Base-by-base conservation (phyloP, 2,113 vertebrate species). In the Forbesichthys agassizii region DNA sequence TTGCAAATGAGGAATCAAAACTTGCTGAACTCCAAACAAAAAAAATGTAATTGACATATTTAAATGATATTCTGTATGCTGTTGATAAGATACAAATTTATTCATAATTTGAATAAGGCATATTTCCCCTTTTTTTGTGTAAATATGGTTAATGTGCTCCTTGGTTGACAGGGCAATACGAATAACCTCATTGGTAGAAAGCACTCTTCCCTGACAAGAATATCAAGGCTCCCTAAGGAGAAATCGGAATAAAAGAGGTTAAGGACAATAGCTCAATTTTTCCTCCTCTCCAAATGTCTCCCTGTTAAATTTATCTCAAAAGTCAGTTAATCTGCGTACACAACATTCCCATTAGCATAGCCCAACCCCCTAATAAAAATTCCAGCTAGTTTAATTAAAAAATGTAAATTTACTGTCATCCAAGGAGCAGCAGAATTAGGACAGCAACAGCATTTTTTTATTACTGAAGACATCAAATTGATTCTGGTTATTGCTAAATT, bases 381-480 rank as follows among this genome's bases (percentile, higher is more conserved):
- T 96, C 94, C 93, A 93, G 95, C 96, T 98, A 95, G 96, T 99
- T 99, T 99, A 99, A 99, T 99, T 98, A 99, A 99, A 99, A 98
- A 99, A 99, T 99, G 96, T 98, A 98, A 99, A 99, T 99, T 98
- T 98, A 95, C 96, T 98, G 96, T 98, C 97, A 98, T 95, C 95
- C 95, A 86, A 96, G 95, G 95, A 96, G 95, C 94, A 93, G 90
- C 94, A 96, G 95, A 98, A 96, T 97, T 95, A 96, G 94, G 95
- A 98, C 93, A 94, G 96, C 96, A 97, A 96, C 95, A 95, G 96
- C 95, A 96, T 96, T 95, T 98, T 61, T 98, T 97, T 98, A 98
- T 97, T 97, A 96, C 96, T 96, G 94, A 96, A 98, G 96, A 97
- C 95, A 95, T 98, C 95, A 96, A 96, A 97, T 95, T 95, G 95